A percentile compares a stretch with the other conserved stretches of the same genome.
Conservation (phyloP, 2,888 invertebrate genomes). For the Lutraria lutraria region DNA sequence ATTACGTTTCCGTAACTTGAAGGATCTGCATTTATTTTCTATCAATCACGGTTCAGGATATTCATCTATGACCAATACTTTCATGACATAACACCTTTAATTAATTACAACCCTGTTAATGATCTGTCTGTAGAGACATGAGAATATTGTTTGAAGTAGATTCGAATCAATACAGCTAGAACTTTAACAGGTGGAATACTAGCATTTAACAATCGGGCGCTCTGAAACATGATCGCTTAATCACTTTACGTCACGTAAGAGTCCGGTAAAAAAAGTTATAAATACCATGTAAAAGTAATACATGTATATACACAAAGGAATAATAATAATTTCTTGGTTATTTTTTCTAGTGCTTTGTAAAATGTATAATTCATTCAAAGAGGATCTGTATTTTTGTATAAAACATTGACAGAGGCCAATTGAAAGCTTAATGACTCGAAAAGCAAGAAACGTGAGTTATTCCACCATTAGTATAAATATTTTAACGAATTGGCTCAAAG, state of each 20-base stretch:
- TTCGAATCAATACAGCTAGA: neutral
- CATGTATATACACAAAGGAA: neutral
- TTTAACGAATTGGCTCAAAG: neutral
- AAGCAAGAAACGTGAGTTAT: neutral
- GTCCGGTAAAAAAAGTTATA: neutral
- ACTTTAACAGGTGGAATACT: neutral
- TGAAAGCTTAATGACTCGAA: neutral
- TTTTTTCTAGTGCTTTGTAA: neutral
- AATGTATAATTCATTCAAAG: constrained; percentile 4
- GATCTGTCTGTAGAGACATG: neutral
- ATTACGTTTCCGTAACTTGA: too few species aligned
- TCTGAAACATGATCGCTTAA: neutral
- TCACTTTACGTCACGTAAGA: neutral
- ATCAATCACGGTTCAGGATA: too few species aligned
- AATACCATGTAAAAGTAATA: neutral
- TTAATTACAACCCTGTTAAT: neutral
- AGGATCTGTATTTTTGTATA: constrained; percentile 11
- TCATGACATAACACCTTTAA: neutral
- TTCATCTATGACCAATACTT: neutral
- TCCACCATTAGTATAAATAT: neutral
- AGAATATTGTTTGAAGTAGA: neutral
- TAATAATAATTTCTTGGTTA: neutral
- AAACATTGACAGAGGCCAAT: neutral
- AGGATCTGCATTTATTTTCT: too few species aligned
- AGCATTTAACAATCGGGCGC: neutral